Evolutionary conservation across 2,113 vertebrate species (phyloP).

Genomic region (Podiceps cristatus): DNA sequence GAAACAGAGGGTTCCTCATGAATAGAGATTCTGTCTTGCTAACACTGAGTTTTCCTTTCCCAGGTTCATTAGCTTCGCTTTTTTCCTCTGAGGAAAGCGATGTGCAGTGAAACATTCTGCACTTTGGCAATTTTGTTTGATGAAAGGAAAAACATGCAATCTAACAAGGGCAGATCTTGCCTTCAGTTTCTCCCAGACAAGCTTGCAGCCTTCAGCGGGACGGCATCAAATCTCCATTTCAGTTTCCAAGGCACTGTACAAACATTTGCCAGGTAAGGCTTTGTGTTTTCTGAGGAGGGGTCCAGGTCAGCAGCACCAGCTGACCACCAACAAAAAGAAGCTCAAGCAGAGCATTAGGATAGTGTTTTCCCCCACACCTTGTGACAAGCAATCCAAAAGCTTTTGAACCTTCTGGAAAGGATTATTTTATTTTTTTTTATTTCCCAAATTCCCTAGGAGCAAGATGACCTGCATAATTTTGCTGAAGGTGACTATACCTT

Average conservation of each 20-base stretch:
- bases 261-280: not conserved
- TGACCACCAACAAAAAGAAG: not conserved
- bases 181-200: not conserved
- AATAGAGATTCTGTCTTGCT: not conserved
- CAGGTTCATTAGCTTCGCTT: not conserved
- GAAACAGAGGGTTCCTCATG: not conserved
- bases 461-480: not conserved
- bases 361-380: not conserved
- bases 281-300: not conserved
- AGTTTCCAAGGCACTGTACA: not conserved
- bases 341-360: not conserved
- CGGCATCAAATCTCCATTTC: not conserved
- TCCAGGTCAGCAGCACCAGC: not conserved
- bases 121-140: not conserved
- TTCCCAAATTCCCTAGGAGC: not conserved
- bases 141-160: not conserved
- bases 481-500: not conserved
- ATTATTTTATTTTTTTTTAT: not conserved
- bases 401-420: not conserved
- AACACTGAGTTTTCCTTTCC: not conserved
- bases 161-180: not conserved
- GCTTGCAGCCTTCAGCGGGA: not conserved
- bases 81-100: not conserved
- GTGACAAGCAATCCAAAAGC: not conserved
- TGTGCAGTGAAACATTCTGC: not conserved